Evolutionary conservation across 2,797 vertebrate genomes (phyloP), one percentile per base, ranked within the genome.

Genomic region (Acanthurus leucopareius): DNA sequence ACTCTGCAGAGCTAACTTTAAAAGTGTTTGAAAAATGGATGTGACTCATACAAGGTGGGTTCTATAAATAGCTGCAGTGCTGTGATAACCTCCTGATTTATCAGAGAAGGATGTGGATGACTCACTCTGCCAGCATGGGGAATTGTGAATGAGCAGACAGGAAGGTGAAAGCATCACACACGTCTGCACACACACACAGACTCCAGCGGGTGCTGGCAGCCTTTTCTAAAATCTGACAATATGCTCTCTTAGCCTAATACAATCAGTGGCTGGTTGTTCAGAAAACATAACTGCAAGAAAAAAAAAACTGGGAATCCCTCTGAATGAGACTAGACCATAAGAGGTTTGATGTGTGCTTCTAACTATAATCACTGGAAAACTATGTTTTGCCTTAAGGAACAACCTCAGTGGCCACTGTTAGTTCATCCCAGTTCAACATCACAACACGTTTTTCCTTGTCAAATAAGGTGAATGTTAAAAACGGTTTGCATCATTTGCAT

Each of bases 11-110:
- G 68, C 79, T 82, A 88, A 90, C 83, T 90, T 87, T 48, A 75
- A 89, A 90, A 90, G 45, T 68, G 76, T 71, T 74, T 91, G 85
- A 93, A 85, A 91, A 91, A 94, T 92, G 87, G 72, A 86, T 88
- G 75, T 91, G 88, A 87, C 69, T 83, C 89, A 84, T 68, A 75
- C 68, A 42, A 83, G 84, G 87, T 64, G 72, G 52, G 19, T 32
- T 90, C 91, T 95, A 94, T 90, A 93, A 94, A 95, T 95, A 95
- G 90, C 84, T 20, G 47, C 66, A 59, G 74, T 56, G 86, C 83
- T 48, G 86, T 83, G 92, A 94, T 94, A 92, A 93, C 89, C 81
- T 89, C 85, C 92, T 88, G 89, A 95, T 94, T 95, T 94, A 94
- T 95, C 91, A 81, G 82, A 71, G 77, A 73, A 86, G 85, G 86